Evolutionary conservation across 2,797 vertebrate species (phyloP), one percentile per base, ranked within the genome.

Genomic region (Anguilla pacifica): DNA sequence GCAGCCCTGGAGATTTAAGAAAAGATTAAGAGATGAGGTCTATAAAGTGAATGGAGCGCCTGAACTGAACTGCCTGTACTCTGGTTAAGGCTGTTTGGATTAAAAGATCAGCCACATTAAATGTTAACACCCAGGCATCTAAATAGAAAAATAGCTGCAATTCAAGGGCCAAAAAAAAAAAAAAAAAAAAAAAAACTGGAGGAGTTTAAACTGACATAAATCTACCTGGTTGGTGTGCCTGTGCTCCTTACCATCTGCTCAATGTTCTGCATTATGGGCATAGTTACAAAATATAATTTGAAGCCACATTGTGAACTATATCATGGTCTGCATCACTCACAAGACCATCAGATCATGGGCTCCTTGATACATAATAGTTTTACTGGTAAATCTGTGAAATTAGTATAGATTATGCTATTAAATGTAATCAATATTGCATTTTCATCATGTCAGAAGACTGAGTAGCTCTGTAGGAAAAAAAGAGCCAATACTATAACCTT

Each of bases 351-450:
- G n/a, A 31, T 72, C 11, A 43, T 7, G 3, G 39, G 39, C 35
- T 77, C 74, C 22, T 43, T 77, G 74, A 43, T 22, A 77, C 10
- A 39, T 77, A 35, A 35, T 72, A 72, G n/a, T 72, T 72, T 35
- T 10, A 19, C 35, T 77, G 74, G 17, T 77, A 77, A 17, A 77
- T 77, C 35, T 39, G 74, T 39, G 31, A 46, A 77, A 19, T 77
- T 77, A 72, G n/a, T 72, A 77, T 77, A 15, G 35, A 77, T 77
- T 4, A 77, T 77, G 74, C 19, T 22, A 77, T 77, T 77, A 77
- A 35, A 1, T 19, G 11, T 74, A 39, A 77, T 77, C 74, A 39
- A 77, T 43, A 39, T 17, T 77, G 35, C 74, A 77, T 77, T 6
- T 77, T 77, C 74, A 77, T 77, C 17, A 43, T 43, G 35, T 13